Evolutionary conservation across 2,797 vertebrate genomes (phyloP).

Genomic region (Vultur gryphus): DNA sequence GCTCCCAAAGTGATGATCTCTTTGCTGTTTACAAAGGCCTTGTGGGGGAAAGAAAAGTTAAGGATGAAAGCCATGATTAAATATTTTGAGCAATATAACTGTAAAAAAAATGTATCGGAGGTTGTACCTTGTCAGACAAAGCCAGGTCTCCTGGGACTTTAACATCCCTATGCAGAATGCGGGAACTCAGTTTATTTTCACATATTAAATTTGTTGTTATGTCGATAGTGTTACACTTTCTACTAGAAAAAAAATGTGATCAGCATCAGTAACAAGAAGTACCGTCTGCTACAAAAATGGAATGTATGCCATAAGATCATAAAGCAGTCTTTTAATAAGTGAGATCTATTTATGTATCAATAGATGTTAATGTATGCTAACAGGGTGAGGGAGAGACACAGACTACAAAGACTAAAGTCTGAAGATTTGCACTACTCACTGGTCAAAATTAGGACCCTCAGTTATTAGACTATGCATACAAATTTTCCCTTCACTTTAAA

Average conservation of each 20-base stretch:
- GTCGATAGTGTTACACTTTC: constrained; percentile 10
- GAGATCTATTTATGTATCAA: neutral
- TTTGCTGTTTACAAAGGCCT: neutral
- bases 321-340: neutral
- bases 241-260: constrained; percentile 10
- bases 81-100: neutral
- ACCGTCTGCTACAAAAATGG: neutral
- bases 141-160: neutral
- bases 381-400: neutral
- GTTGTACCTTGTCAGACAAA: neutral
- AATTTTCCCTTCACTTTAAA: neutral
- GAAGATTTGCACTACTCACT: neutral
- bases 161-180: neutral
- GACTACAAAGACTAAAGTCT: neutral
- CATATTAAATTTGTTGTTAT: constrained; percentile 10
- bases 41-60: neutral
- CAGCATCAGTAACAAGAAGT: neutral
- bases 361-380: neutral
- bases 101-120: neutral
- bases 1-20: neutral
- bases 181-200: neutral
- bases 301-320: neutral
- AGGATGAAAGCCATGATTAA: neutral
- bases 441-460: neutral
- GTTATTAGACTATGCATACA: neutral